Evolutionary conservation across 2,797 vertebrate species (phyloP), one percentile per base, ranked within the genome.

Genomic region (Eutrigla gurnardus): DNA sequence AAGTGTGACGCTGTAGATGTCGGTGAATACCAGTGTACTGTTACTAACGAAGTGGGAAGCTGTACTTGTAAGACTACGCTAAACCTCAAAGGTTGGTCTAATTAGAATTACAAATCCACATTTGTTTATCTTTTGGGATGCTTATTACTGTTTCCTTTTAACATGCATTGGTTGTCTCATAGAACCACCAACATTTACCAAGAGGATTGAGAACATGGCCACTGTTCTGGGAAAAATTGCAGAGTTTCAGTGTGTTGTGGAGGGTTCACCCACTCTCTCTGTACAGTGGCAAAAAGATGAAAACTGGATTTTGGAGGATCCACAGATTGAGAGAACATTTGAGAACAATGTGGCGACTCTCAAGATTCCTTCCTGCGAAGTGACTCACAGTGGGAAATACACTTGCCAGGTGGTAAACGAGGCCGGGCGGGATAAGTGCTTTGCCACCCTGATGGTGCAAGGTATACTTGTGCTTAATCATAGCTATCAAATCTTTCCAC

Each of bases 231-330:
- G 97, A 87, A 94, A 96, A 70, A 86, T 91, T 8, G 96, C 96
- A 35, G 86, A 93, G 70, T 98, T 99, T 87, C 96, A 96, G 81
- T 96, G 97, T 14, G 36, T 91, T 0, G 82, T 99, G 81, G 88
- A 80, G 43, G 98, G 98, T 0, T 97, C 98, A 62, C 93, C 95
- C 14, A 96, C 96, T 33, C 92, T 99, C 71, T 95, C 94, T 67
- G 92, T 98, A 32, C 96, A 95, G 59, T 99, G 98, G 98, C 95
- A 98, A 78, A 99, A 98, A 93, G 97, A 98, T 83, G 97, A 98
- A 77, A 96, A 94, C 88, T 97, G 98, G 91, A 93, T 99, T 75
- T 90, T 96, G 72, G 96, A 98, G 1, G 97, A 97, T 84, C 89
- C 96, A 75, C 96, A 96, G 46, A 93, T 96, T 81, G 94, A 90